Evolutionary conservation across 2,113 vertebrate species (phyloP).

Genomic region (Regulus satrapa): DNA sequence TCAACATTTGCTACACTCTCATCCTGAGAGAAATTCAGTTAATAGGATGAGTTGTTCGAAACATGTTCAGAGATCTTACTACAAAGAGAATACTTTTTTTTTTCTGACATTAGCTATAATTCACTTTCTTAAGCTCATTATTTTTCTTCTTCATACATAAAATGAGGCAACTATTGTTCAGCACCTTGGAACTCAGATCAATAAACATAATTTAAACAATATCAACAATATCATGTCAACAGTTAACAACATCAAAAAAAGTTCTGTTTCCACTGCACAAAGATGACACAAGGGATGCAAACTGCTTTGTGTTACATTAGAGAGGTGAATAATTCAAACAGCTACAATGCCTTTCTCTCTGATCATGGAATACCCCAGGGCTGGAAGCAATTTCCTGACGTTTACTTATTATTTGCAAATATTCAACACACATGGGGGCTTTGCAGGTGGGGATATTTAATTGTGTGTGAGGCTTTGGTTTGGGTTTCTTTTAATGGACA

Average conservation of each 20-base stretch:
- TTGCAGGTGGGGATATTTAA: not conserved
- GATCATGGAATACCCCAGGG: not conserved
- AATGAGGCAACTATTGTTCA: not conserved
- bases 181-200: not conserved
- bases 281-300: conserved; percentile 29
- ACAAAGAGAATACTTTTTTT: not conserved
- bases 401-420: conserved; percentile 4
- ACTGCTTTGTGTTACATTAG: conserved; percentile 13
- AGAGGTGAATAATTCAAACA: conserved; percentile 50
- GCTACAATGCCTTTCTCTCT: conserved; percentile 1
- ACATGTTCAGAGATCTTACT: not conserved
- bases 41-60: not conserved
- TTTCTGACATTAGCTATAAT: not conserved
- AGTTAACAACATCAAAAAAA: conserved; percentile 33
- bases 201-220: conserved; percentile 29
- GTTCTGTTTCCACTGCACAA: conserved; percentile 3
- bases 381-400: not conserved
- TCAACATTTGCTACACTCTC: not conserved
- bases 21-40: not conserved
- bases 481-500: not conserved
- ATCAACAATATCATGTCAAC: conserved; percentile 27
- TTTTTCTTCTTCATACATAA: not conserved
- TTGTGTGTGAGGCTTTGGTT: not conserved
- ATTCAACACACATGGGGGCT: not conserved
- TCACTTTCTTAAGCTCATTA: conserved; percentile 8